Evolutionary conservation across 2,797 vertebrate species (phyloP), one percentile per base, ranked within the genome.

Genomic region (Lemur catta): DNA sequence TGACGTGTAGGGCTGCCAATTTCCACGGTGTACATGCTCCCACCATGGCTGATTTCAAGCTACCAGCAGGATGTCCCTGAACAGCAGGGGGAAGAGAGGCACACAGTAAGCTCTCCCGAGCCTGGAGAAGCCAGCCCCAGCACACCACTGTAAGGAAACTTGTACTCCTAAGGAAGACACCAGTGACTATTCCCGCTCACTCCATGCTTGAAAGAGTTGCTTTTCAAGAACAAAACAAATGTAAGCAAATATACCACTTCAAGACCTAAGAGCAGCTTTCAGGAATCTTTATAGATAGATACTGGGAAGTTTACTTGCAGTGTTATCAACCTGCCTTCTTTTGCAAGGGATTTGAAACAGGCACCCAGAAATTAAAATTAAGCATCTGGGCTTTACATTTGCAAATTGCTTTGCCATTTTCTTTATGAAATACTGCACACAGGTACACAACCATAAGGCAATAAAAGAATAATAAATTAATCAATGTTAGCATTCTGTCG

Each of bases 311-410:
- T n/a, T 79, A 26, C 80, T 82, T 84, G 41, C 4, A 57, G 17
- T 59, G 22, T 92, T 71, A 92, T 94, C 61, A 89, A 92, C 67
- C 74, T n/a, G 14, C 50, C 52, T 96, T 61, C 18, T 71, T 91
- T 84, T 71, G 35, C 79, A 82, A 46, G n/a, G 57, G 41, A 82
- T 86, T 94, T 93, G 35, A 93, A 95, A 93, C 72, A 76, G 84
- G 92, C 89, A 91, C 67, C 41, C 84, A 92, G 52, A 96, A 93
- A 96, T 96, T 94, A 96, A 97, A 97, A 97, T 93, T 84, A 96
- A 96, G 78, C 80, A 87, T 92, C 92, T 94, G 75, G 50, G 38
- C 78, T 92, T 96, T 91, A 75, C 89, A 85, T 93, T 91, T 67
- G 71, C 67, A 97, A 92, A 94, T 96, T 84, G 74, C 63, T 93